Percentiles rank a stretch among this genome's conserved stretches.
These are phyloP conservation scores for Taenioides sp. DNA, from an alignment of 2,797 vertebrate species.

Conservation along the genomic window DNA sequence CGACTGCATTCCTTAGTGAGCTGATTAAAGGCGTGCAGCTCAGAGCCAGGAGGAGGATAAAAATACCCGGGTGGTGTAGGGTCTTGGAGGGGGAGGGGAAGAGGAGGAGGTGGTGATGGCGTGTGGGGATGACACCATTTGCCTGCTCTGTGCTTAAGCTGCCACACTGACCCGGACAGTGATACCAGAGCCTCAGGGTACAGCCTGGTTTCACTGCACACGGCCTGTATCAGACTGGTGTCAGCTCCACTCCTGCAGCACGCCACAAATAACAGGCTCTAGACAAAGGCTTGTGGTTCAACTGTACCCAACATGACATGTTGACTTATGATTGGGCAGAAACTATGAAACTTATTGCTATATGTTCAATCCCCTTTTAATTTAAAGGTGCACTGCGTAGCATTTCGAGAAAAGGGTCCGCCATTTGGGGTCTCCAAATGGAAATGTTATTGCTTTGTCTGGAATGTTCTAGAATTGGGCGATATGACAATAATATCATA, in stretches of 20 bases:
- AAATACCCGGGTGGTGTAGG: slow-evolving; percentile 60
- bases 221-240: slow-evolving; percentile 14
- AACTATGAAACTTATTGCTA: neutral
- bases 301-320: neutral
- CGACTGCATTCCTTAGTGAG: slow-evolving; percentile 52
- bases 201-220: slow-evolving; percentile 24
- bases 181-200: slow-evolving; percentile 37
- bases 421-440: too few relatives aligned
- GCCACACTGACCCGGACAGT: slow-evolving; percentile 55
- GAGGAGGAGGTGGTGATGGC: slow-evolving; percentile 43
- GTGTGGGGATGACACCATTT: slow-evolving; percentile 56
- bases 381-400: neutral
- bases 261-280: slow-evolving; percentile 8
- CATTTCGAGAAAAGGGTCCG: too few relatives aligned
- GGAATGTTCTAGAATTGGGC: too few relatives aligned
- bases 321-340: neutral
- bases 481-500: too few relatives aligned
- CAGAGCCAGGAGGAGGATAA: slow-evolving; percentile 64
- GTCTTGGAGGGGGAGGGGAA: slow-evolving; percentile 48
- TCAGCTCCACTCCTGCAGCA: slow-evolving; percentile 20
- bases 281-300: neutral
- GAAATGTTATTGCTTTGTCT: too few relatives aligned
- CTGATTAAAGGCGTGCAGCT: slow-evolving; percentile 56
- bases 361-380: neutral
- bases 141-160: slow-evolving; percentile 46